These are phyloP conservation scores for Meteorus sp. DNA, from an alignment of 1,140 invertebrate genomes.

Conservation along the genomic window DNA sequence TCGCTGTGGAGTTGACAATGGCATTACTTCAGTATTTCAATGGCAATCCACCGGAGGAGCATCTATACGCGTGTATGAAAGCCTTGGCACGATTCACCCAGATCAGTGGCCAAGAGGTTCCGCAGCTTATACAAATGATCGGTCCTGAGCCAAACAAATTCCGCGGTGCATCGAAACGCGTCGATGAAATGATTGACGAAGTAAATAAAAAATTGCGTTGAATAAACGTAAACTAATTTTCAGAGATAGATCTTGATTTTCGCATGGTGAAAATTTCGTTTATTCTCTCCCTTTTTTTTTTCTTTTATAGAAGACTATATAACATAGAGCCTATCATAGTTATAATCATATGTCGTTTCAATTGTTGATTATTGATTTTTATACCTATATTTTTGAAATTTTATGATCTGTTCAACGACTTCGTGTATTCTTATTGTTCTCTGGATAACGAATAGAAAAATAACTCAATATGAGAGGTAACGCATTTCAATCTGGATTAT, in stretches of 20 bases:
- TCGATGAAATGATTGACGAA: conserved; percentile 79
- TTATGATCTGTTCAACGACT: background rate
- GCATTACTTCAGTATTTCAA: conserved; percentile 89
- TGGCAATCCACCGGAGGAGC: conserved; percentile 76
- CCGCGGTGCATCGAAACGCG: conserved; percentile 75
- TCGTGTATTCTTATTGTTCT: background rate
- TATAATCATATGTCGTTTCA: background rate
- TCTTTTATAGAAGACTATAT: background rate
- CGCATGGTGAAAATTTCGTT: no score
- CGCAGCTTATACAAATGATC: conserved; percentile 88
- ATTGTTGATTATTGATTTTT: background rate
- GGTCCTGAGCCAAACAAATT: conserved; percentile 85
- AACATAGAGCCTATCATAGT: background rate
- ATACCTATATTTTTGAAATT: background rate
- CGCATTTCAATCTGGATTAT: background rate
- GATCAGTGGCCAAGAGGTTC: conserved; percentile 80
- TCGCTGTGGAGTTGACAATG: conserved; percentile 89
- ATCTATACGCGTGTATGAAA: conserved; percentile 76
- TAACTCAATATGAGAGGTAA: background rate
- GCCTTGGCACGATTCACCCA: conserved; percentile 79
- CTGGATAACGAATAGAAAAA: background rate
- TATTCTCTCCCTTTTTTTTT: background rate
- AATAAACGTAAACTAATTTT: conserved; percentile 25
- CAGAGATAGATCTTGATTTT: no score
- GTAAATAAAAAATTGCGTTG: conserved; percentile 67